A percentile compares a stretch with the other conserved stretches of the same genome.
phyloP scores from a whole-genome alignment of 2,113 vertebrate genomes.

The Brachypteracias leptosomus region DNA sequence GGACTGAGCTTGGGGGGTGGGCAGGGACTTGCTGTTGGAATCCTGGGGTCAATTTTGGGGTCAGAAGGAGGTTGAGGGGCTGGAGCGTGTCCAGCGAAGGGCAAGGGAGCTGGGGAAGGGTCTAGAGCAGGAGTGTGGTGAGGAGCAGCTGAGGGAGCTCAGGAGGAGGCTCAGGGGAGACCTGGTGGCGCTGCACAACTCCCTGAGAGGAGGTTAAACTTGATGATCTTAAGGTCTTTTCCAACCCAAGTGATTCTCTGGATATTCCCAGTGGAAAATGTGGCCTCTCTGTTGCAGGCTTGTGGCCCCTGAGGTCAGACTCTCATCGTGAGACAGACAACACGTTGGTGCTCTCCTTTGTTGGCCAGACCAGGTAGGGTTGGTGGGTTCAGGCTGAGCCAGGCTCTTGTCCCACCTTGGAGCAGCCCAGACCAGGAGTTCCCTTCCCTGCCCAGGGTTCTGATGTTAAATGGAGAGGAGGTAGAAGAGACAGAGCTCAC shows the following conservation, averaged over 20 bases:
- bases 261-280: neutral
- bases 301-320: constrained; percentile 95
- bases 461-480: constrained; percentile 96
- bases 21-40: neutral
- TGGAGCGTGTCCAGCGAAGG: neutral
- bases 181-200: neutral
- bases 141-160: neutral
- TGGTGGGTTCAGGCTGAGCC: no score
- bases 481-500: constrained; percentile 96
- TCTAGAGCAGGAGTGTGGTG: neutral
- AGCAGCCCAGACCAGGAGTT: neutral
- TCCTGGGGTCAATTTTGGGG: neutral
- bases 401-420: fast-evolving
- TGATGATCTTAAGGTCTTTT: neutral
- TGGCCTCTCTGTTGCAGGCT: constrained; percentile 70
- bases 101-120: neutral
- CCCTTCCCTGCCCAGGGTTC: constrained; percentile 75
- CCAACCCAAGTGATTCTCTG: neutral
- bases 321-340: constrained; percentile 91
- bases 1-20: neutral
- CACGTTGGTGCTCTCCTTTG: constrained; percentile 94
- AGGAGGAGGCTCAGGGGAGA: neutral
- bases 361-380: constrained; percentile 93
- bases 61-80: neutral
- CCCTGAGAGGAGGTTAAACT: neutral